Evolutionary conservation across 2,113 vertebrate genomes (phyloP), one percentile per base, ranked within the genome.

Genomic region (Pituophis catenifer): DNA sequence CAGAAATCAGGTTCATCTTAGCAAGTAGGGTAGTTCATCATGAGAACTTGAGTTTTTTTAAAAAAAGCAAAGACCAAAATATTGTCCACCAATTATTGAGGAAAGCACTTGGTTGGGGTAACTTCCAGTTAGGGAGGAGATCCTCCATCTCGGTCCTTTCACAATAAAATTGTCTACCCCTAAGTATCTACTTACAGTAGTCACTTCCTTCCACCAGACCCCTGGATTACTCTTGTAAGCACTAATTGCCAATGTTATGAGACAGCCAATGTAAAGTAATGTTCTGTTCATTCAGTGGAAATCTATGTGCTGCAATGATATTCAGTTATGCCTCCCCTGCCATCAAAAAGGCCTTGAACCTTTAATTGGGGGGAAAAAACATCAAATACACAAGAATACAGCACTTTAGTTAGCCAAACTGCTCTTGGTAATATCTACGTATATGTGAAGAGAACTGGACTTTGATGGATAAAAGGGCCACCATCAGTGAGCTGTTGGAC

Each of bases 11-110:
- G 91, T 88, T 93, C 38, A 92, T 90, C 55, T 38, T 90, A 85
- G 88, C 6, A 2, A 75, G 86, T 1, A 0, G 0, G 0, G 0
- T 88, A 89, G 75, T 62, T 81, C 9, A 0, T 4, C 65, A 52
- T 33, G 93, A 48, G 58, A 8, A 90, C 21, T 23, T 44, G 13
- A 13, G 15, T 12, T 54, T 0, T 13, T 62, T 70, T 59, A 44
- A 48, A 29, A 92, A 53, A 38, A 8, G 2, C n/a, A 86, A 29
- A 48, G 3, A n/a, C 2, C 15, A n/a, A 89, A 89, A 57, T 29
- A 57, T 33, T 89, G 19, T 54, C n/a, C 15, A 89, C 9, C 24
- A 38, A 24, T 89, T 89, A 23, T 26, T 58, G 21, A 58, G 6
- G 23, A 59, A 89, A 89, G 21, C 55, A 89, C 21, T 6, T 89